phyloP scores from a whole-genome alignment of 2,888 invertebrate species.

The Andrena chrysosceles region DNA sequence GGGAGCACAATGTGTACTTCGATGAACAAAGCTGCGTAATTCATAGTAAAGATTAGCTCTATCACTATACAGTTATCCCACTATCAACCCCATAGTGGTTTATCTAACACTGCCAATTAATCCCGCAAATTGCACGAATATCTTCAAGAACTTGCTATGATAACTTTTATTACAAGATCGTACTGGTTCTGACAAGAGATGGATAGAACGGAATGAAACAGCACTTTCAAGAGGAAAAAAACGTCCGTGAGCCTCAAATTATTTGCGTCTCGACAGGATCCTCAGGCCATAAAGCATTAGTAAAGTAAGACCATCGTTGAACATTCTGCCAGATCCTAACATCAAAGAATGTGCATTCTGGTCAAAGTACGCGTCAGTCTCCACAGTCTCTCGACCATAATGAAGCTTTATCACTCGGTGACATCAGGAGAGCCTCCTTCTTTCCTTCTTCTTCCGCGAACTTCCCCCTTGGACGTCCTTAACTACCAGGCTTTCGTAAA shows the following conservation, averaged over 20 bases:
- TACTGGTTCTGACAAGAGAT: background rate
- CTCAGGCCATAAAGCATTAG: background rate
- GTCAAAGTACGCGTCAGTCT: conserved; percentile 44
- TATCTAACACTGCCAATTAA: no score
- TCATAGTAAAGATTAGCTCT: no score
- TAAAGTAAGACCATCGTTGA: background rate
- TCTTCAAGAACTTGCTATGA: no score
- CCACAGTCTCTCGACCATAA: conserved; percentile 15
- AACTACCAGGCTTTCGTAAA: conserved; percentile 63
- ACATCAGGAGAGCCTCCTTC: conserved; percentile 39
- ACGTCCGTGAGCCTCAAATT: background rate
- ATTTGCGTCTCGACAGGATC: background rate
- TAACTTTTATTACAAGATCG: no score
- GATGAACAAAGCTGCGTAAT: no score
- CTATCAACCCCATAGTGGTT: no score
- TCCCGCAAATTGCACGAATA: no score
- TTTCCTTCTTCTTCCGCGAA: conserved; percentile 8
- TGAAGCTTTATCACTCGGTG: conserved; percentile 23
- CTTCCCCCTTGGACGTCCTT: conserved; percentile 57
- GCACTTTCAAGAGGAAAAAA: background rate
- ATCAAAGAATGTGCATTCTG: conserved; percentile 27
- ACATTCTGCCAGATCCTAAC: background rate
- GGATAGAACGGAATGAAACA: background rate
- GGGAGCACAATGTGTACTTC: no score
- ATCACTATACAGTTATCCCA: no score